A percentile compares a stretch with the other conserved stretches of the same genome.
These are phyloP conservation scores for Tenodera sinensis DNA, from an alignment of 2,888 invertebrate species.

Conservation along the genomic window DNA sequence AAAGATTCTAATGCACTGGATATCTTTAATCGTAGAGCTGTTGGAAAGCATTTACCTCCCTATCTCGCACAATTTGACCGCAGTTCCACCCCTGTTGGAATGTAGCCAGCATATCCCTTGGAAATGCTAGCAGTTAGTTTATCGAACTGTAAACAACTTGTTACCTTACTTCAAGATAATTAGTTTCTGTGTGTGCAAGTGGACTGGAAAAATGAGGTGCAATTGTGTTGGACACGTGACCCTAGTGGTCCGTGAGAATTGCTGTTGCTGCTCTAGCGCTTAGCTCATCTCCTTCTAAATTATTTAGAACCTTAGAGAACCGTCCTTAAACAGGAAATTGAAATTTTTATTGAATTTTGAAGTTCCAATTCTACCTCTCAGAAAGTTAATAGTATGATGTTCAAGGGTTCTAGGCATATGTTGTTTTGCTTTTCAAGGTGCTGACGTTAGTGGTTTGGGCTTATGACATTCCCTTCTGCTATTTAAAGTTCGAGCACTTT, in stretches of 20 bases:
- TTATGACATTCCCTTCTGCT: no score
- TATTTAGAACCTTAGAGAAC: no score
- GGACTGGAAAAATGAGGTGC: background rate
- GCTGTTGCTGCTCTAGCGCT: background rate
- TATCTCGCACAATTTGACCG: background rate
- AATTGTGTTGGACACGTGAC: background rate
- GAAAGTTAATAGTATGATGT: no score
- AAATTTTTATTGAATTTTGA: no score
- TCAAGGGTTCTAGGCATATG: no score
- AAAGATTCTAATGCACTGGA: no score
- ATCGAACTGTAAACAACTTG: background rate
- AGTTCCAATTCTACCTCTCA: no score
- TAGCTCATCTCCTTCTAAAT: background rate
- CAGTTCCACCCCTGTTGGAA: background rate
- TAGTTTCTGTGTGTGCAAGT: background rate
- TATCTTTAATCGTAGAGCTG: background rate
- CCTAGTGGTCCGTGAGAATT: background rate
- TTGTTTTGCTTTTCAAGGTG: no score
- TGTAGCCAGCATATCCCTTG: background rate
- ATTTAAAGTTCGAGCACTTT: no score
- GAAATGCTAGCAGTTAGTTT: background rate
- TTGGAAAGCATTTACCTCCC: background rate
- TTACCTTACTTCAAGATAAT: background rate
- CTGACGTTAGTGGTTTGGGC: no score
- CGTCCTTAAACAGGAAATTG: no score